A percentile compares a stretch with the other conserved stretches of the same genome.
Evolutionary conservation across 2,113 vertebrate genomes (phyloP).

Genomic region (Cyanoramphus novaezelandiae): DNA sequence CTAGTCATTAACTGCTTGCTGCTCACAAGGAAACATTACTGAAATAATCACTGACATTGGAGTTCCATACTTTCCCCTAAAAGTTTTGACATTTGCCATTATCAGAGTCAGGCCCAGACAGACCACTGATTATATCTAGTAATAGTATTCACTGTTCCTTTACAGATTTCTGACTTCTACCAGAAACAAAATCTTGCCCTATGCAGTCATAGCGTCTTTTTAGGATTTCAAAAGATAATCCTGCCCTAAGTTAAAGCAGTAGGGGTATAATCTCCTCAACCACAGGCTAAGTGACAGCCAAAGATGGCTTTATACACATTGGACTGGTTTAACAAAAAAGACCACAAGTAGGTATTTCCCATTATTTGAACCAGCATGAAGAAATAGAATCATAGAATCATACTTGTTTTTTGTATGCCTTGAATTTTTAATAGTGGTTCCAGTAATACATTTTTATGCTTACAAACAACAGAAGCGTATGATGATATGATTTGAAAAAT

Average conservation of each 20-base stretch:
- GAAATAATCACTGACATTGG: neutral
- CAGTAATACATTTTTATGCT: neutral
- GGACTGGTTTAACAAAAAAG: constrained; percentile 2
- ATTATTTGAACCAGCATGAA: neutral
- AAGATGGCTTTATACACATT: neutral
- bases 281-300: neutral
- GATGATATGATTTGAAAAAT: too few species aligned
- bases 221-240: constrained; percentile 40
- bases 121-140: neutral
- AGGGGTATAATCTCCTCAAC: constrained; percentile 2
- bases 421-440: neutral
- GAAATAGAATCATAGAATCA: neutral
- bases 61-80: neutral
- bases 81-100: neutral
- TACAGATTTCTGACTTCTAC: constrained; percentile 1
- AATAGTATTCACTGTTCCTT: neutral
- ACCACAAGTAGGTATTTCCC: neutral
- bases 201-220: neutral
- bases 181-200: constrained; percentile 5
- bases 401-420: neutral
- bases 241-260: neutral
- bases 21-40: neutral
- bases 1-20: neutral
- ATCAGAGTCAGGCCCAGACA: neutral
- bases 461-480: neutral